Evolutionary conservation across 2,888 invertebrate species (phyloP), one percentile per base, ranked within the genome.

Genomic region (Teleogryllus oceanicus): DNA sequence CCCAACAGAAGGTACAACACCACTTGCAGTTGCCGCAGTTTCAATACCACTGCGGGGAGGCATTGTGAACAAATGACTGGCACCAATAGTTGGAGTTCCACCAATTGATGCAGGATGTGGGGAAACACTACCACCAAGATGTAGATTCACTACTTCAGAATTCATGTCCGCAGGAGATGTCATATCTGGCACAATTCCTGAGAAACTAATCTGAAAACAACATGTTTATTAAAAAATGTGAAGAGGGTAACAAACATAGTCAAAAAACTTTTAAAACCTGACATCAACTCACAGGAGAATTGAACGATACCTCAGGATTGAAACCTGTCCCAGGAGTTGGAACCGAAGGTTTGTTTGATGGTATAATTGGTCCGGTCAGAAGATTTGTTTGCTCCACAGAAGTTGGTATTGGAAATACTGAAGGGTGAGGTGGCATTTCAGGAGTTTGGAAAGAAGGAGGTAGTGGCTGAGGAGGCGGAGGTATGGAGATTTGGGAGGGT

Each of bases 1-100:
- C 24, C 83, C 83, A 24, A 84, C 82, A 76, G 84, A 83, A 16
- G 84, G 84, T 81, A 84, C 80, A 13, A 84, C 84, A 11, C 83
- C 83, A 79, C 83, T 83, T 50, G 83, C 83, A 11, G 82, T 81
- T 13, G 83, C 84, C 12, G 82, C 80, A 0, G 84, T 82, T 76
- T 83, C 83, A 4, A 82, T 82, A 37, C 84, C 84, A 81, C 84
- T 83, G 18, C 83, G 82, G 49, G 83, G 84, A 12, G 84, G 83
- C 78, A 81, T 18, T 13, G 76, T 21, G 49, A 79, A 79, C 21
- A 79, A 51, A 78, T 80, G 80, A 51, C 24, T 49, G 12, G 78
- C 18, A 24, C 75, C 75, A 24, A 76, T 76, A 13, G 82, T 82
- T n/a, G 82, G 79, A 11, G 78, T 74, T 24, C 80, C 81, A 13